Percentiles rank a stretch among this genome's conserved stretches.
Conservation (phyloP, 2,888 invertebrate genomes). For the Folsomia manolachei region DNA sequence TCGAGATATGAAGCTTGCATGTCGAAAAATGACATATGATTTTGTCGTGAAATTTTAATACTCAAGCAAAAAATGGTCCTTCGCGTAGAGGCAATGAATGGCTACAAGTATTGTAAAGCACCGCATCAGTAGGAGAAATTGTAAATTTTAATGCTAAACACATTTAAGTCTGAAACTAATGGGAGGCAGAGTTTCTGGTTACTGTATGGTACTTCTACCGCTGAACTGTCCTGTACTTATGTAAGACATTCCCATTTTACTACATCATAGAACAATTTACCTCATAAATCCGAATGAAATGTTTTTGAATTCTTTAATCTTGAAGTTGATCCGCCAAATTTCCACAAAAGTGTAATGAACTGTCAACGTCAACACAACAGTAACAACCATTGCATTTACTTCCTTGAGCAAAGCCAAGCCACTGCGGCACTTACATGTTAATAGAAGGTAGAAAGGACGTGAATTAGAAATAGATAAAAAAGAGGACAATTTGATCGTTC, state of each 20-base stretch:
- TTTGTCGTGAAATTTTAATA: constrained; percentile 16
- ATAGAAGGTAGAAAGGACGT: too few species aligned
- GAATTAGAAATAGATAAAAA: constrained; percentile 24
- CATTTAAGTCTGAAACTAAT: not conserved
- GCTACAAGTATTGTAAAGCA: not conserved
- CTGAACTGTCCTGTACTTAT: too few species aligned
- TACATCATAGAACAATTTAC: not conserved
- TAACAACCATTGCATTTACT: too few species aligned
- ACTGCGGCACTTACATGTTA: too few species aligned
- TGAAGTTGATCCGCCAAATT: not conserved
- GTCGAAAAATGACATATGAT: constrained; percentile 7
- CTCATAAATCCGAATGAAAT: not conserved
- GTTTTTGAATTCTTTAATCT: not conserved
- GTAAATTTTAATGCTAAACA: constrained; percentile 8
- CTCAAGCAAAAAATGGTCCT: not conserved
- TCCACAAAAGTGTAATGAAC: constrained; percentile 32
- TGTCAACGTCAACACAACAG: constrained; percentile 37
- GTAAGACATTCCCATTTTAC: not conserved
- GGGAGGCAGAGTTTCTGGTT: too few species aligned
- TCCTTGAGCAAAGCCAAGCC: too few species aligned
- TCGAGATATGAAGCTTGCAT: too few species aligned
- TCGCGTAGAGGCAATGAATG: too few species aligned
- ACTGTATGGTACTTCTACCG: too few species aligned
- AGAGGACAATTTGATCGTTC: constrained; percentile 20
- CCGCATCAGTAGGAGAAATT: not conserved